A percentile compares a stretch with the other conserved stretches of the same genome.
Evolutionary conservation across 2,113 vertebrate species (phyloP).

Genomic region (Dasyprocta punctata): DNA sequence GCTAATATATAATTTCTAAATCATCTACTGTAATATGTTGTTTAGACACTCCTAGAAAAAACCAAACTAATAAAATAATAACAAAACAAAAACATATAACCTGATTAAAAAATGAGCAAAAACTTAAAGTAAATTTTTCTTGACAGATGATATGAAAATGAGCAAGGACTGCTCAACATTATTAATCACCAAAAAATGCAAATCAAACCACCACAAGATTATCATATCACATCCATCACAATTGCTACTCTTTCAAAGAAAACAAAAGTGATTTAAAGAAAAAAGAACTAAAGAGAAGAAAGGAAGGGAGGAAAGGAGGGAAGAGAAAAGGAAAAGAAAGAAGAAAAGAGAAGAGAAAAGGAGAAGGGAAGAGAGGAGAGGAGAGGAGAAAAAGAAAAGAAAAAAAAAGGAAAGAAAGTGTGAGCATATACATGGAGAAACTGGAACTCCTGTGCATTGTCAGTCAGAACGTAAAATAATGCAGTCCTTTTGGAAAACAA

Average conservation of each 20-base stretch:
- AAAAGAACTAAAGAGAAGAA: not conserved
- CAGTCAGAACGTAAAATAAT: not conserved
- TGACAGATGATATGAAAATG: not conserved
- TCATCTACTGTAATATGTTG: not conserved
- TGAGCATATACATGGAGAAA: not conserved
- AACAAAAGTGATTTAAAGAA: not conserved
- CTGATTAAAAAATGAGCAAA: not conserved
- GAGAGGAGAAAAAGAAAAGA: not conserved
- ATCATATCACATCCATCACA: not conserved
- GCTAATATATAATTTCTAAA: not conserved
- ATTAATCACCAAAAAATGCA: not conserved
- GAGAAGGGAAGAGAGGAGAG: rapidly evolving
- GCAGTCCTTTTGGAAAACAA: not conserved
- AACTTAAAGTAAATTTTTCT: too few species aligned
- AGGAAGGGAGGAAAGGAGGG: too few species aligned
- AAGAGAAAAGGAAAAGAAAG: not conserved
- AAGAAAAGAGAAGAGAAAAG: rapidly evolving
- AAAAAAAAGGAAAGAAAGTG: too few species aligned
- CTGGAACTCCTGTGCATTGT: not conserved
- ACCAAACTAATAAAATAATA: not conserved
- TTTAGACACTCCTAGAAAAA: not conserved
- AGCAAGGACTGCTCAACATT: not conserved
- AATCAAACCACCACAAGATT: not conserved
- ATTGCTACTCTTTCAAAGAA: not conserved
- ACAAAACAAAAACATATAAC: not conserved